Base-by-base conservation (phyloP, 2,113 vertebrate species). In the Malaclemys terrapin region DNA sequence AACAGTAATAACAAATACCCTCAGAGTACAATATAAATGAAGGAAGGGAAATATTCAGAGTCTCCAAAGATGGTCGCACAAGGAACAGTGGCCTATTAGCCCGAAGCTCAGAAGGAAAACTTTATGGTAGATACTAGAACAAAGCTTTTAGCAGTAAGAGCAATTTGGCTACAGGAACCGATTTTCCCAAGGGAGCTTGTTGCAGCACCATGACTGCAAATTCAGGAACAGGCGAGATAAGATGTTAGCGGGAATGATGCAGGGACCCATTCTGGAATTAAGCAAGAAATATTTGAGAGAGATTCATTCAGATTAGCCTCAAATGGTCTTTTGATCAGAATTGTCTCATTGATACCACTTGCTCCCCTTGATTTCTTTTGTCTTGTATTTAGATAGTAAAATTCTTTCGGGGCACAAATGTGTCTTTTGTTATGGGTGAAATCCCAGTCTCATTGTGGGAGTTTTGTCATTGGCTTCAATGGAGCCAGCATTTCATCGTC, bases 81-180 rank as follows among this genome's bases (percentile, higher is more conserved):
- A 49, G 9, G 54, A 59, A 9, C 6, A n/a, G 27, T 0, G 0
- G 1, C 16, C 0, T 1, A 11, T 84, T 42, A 1, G 20, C 8
- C 29, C 4, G 38, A 19, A 72, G 56, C 22, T 82, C 5, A 19
- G 62, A 52, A 35, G 13, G 59, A 65, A 65, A 59, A 17, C 35
- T 52, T 65, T 0, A 11, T 42, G 24, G 1, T 0, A 5, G 38
- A 2, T 6, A 0, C 0, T 4, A 75, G 80, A 69, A 52, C 52
- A 12, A 25, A 24, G 22, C 69, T 42, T 56, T 56, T 24, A 82
- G 80, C 80, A 56, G 22, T 24, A 24, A 22, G 38, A 42, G 20
- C 22, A 38, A 42, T 11, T 42, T 38, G 69, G n/a, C 17, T 10
- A 22, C 38, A 38, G 22, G 24, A 52, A n/a, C 50, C 54, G 52